A percentile compares a stretch with the other conserved stretches of the same genome.
These are phyloP conservation scores for Machimus rusticus DNA, from an alignment of 2,888 invertebrate genomes.

Conservation along the genomic window DNA sequence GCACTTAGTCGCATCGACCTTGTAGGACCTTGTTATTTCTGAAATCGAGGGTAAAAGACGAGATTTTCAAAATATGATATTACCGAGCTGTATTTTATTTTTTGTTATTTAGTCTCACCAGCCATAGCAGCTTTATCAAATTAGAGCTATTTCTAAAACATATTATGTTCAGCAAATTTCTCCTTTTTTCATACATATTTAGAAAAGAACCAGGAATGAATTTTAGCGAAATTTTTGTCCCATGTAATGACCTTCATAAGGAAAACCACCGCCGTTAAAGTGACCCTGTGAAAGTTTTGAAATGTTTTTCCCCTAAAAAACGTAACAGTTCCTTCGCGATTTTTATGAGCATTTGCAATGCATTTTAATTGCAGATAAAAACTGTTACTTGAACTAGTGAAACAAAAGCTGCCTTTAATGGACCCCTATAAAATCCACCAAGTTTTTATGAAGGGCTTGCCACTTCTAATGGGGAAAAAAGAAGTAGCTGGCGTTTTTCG, in stretches of 20 bases:
- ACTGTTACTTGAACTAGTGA: neutral
- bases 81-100: no score
- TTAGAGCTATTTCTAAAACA: no score
- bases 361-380: neutral
- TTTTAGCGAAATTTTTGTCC: neutral
- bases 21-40: no score
- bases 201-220: neutral
- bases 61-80: no score
- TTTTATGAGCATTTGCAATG: neutral
- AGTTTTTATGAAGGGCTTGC: neutral
- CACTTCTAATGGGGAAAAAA: neutral
- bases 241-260: neutral
- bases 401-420: neutral
- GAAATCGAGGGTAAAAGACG: no score
- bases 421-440: neutral
- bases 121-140: no score
- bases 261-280: neutral
- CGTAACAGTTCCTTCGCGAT: neutral
- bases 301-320: neutral
- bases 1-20: no score
- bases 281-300: no score
- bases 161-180: no score
- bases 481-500: neutral
- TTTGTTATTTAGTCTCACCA: no score
- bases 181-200: no score